A percentile compares a stretch with the other conserved stretches of the same genome.
These are phyloP conservation scores for Sus cebifrons DNA, from an alignment of 2,797 vertebrate genomes.

Conservation along the genomic window DNA sequence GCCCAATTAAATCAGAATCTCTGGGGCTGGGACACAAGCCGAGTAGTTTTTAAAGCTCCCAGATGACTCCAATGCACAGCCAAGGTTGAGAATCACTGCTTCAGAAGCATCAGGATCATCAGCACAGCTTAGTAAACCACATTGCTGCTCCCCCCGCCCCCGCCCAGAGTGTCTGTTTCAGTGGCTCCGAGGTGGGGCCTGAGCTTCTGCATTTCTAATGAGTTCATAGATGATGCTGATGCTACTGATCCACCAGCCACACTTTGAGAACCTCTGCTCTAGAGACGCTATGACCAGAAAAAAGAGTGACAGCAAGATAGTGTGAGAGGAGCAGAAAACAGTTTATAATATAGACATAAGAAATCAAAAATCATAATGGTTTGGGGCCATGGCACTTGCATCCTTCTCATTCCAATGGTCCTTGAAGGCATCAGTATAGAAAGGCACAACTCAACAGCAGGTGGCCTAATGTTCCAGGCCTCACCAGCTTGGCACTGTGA, in stretches of 20 bases:
- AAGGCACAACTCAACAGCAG: neutral
- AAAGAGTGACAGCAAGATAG: neutral
- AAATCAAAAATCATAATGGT: neutral
- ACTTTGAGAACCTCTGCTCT: neutral
- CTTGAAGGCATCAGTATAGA: neutral
- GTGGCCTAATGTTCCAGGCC: neutral
- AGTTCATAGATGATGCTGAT: neutral
- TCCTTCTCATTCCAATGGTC: neutral
- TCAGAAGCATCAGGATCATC: neutral
- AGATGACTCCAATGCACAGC: neutral
- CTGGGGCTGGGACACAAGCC: neutral
- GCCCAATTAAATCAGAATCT: neutral
- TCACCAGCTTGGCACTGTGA: neutral
- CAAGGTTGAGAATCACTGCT: neutral
- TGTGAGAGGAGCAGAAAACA: neutral
- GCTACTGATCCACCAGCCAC: too few relatives aligned
- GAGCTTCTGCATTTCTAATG: neutral
- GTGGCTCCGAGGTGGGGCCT: neutral
- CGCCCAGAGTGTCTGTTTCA: neutral
- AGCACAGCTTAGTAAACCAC: neutral
- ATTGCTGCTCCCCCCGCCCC: accelerated
- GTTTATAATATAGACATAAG: neutral
- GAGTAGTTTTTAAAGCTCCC: neutral
- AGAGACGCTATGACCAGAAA: neutral
- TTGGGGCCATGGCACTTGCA: neutral